Evolutionary conservation across 2,113 vertebrate genomes (phyloP).

Genomic region (Lanius ludovicianus): DNA sequence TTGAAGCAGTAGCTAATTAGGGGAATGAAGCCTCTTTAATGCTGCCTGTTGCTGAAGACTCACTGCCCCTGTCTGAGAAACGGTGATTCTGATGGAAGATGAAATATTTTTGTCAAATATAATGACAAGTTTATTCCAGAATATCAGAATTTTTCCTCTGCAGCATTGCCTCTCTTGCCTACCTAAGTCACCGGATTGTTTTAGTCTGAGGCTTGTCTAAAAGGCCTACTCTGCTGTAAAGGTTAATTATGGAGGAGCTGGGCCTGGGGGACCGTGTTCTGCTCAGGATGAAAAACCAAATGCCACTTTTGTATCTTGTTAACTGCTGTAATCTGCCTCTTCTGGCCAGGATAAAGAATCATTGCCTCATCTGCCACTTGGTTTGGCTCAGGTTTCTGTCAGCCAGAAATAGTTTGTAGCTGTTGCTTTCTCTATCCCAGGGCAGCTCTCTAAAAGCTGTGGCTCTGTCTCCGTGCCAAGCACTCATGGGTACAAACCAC

Average conservation of each 20-base stretch:
- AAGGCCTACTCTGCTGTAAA: not conserved
- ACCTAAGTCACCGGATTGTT: not conserved
- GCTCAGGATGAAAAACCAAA: not conserved
- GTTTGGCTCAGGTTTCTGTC: not conserved
- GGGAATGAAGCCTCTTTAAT: not conserved
- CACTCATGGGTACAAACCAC: fast-evolving
- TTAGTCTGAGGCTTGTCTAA: not conserved
- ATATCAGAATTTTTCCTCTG: not conserved
- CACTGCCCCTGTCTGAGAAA: not conserved
- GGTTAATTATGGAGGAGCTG: not conserved
- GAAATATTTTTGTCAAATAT: not conserved
- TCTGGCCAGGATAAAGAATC: not conserved
- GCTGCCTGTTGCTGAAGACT: not conserved
- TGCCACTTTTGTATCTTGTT: not conserved
- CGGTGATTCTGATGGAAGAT: not conserved
- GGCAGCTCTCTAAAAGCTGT: not conserved
- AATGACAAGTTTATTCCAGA: not conserved
- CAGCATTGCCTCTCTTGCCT: not conserved
- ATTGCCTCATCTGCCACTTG: not conserved
- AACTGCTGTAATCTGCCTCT: not conserved
- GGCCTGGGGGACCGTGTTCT: not conserved
- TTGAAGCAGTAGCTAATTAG: not conserved
- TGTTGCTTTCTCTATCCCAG: not conserved
- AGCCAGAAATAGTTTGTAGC: not conserved
- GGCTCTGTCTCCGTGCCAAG: not conserved